These are phyloP conservation scores for Tyto alba DNA, from an alignment of 2,113 vertebrate genomes.

Conservation along the genomic window DNA sequence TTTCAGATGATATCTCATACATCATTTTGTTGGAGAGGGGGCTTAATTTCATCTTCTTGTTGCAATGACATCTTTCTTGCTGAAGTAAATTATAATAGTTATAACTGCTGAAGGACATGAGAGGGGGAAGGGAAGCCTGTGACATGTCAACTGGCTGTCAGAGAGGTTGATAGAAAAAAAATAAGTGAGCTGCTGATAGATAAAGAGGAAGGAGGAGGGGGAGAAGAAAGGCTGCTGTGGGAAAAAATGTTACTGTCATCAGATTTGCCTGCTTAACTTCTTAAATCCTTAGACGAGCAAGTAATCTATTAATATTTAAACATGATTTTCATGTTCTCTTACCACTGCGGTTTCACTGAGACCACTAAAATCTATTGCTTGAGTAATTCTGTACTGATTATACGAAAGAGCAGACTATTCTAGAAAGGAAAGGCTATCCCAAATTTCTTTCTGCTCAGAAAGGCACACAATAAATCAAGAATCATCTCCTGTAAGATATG, in stretches of 20 bases:
- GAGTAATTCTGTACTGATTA: not conserved
- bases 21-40: not conserved
- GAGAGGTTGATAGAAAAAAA: slow-evolving; percentile 9
- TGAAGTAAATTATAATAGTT: not conserved
- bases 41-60: not conserved
- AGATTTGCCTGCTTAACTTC: slow-evolving; percentile 13
- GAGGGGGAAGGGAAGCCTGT: slow-evolving; percentile 22
- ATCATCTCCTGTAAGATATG: not conserved
- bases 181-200: slow-evolving; percentile 30
- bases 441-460: not conserved
- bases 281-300: not conserved
- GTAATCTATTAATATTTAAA: not conserved
- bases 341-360: not conserved
- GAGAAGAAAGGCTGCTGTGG: slow-evolving; percentile 22
- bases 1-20: not conserved
- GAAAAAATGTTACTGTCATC: slow-evolving; percentile 39
- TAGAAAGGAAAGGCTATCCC: not conserved
- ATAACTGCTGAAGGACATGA: not conserved
- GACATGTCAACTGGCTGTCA: slow-evolving; percentile 27
- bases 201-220: not conserved
- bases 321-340: not conserved
- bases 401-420: not conserved
- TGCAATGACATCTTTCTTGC: not conserved
- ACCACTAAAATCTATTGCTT: not conserved
- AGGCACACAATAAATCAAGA: not conserved